Conservation (phyloP, 2,888 invertebrate genomes). For the Torymus aiolomorphi region DNA sequence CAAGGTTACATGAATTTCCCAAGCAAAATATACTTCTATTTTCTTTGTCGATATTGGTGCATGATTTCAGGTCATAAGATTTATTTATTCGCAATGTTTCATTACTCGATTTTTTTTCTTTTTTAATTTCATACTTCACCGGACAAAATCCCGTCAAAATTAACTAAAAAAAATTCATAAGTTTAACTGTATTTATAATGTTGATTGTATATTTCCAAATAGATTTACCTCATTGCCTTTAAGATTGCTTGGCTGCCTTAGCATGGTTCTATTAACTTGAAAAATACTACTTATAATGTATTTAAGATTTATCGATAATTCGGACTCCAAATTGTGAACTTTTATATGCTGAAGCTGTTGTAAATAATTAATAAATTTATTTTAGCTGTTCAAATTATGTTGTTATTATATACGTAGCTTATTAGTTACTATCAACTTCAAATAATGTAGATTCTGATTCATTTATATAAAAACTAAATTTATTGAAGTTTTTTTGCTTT, state of each 20-base stretch:
- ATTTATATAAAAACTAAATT: neutral
- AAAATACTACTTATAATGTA: neutral
- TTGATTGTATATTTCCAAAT: neutral
- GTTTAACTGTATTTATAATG: no score
- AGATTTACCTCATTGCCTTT: neutral
- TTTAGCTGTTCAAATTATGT: no score
- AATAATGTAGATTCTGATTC: neutral
- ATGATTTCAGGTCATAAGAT: neutral
- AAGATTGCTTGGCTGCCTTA: neutral
- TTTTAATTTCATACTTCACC: no score
- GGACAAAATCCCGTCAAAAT: no score
- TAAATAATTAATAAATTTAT: neutral
- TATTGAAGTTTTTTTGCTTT: no score
- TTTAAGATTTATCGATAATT: constrained; percentile 5
- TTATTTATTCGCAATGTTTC: neutral
- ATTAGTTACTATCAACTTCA: no score
- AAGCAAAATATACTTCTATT: neutral
- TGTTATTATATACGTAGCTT: no score
- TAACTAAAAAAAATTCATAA: no score
- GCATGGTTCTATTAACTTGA: neutral
- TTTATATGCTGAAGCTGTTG: constrained; percentile 5
- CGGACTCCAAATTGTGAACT: neutral
- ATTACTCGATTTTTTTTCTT: neutral
- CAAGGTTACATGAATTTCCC: no score
- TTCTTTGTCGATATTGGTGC: neutral